phyloP scores from a whole-genome alignment of 1,140 invertebrate species.

The Mizuhopecten yessoensis region DNA sequence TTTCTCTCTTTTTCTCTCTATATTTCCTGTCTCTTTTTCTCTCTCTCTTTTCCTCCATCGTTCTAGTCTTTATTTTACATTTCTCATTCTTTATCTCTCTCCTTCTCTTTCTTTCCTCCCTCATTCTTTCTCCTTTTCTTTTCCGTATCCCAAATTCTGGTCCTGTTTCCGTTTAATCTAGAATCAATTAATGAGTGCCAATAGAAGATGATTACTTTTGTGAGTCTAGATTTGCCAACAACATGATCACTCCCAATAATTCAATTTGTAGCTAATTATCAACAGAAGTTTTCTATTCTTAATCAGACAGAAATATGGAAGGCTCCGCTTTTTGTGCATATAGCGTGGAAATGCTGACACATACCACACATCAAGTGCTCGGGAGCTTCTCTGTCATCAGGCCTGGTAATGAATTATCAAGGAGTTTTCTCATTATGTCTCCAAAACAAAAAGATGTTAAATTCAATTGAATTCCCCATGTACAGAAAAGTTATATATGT shows the following conservation, averaged over 20 bases:
- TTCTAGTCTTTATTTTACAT: not conserved
- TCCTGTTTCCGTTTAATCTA: not conserved
- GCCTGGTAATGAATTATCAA: not conserved
- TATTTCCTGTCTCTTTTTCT: not conserved
- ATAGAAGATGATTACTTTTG: not conserved
- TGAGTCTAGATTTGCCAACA: not conserved
- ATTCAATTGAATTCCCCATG: not conserved
- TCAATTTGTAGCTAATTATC: constrained; percentile 39
- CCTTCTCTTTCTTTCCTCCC: not conserved
- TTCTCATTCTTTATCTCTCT: not conserved
- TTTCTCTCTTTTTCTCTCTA: not conserved
- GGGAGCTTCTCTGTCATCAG: not conserved
- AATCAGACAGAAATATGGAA: constrained; percentile 9
- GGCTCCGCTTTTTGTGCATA: not conserved
- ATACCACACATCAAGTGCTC: not conserved
- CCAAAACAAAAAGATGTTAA: constrained; percentile 28
- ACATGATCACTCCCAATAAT: constrained; percentile 6
- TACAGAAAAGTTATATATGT: not conserved
- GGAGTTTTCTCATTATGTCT: constrained; percentile 11
- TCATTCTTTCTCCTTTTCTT: not conserved
- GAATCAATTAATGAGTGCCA: not conserved
- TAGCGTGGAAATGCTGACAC: not conserved
- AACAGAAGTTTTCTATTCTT: not conserved
- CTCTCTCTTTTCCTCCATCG: not conserved
- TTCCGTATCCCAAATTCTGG: not conserved